phyloP scores from a whole-genome alignment of 2,888 invertebrate species.

The Pelosia muscerda region DNA sequence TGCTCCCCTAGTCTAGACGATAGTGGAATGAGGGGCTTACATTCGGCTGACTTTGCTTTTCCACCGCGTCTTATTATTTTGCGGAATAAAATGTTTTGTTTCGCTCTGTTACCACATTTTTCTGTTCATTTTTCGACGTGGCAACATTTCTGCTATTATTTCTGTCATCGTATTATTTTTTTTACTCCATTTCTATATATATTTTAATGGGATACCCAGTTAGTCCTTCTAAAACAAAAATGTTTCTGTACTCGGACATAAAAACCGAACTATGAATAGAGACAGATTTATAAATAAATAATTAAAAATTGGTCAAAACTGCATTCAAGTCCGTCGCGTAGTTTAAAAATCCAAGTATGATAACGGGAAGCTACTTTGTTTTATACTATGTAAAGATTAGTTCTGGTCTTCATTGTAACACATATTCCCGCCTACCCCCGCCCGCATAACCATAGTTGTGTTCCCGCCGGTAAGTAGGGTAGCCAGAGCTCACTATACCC shows the following conservation, averaged over 20 bases:
- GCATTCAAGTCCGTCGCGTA: background rate
- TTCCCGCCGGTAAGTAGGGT: no score
- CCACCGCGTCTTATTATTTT: slow-evolving; percentile 57
- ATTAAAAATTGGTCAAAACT: no score
- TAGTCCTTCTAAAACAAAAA: no score
- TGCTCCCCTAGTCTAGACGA: slow-evolving; percentile 56
- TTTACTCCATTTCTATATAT: no score
- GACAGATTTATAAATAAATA: no score
- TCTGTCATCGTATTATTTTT: slow-evolving; percentile 17
- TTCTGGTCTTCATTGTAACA: background rate
- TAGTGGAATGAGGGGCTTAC: slow-evolving; percentile 42
- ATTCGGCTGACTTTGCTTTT: slow-evolving; percentile 59
- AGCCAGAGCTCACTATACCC: no score
- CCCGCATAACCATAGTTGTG: no score
- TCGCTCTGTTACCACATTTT: slow-evolving; percentile 25
- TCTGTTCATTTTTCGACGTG: slow-evolving; percentile 6
- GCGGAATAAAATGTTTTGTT: slow-evolving; percentile 59
- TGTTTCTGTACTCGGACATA: no score
- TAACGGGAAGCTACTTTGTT: background rate
- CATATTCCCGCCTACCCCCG: no score
- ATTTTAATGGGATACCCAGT: no score
- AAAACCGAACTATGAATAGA: no score
- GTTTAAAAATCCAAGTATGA: background rate
- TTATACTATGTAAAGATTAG: background rate
- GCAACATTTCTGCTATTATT: slow-evolving; percentile 6